These are phyloP conservation scores for Limnothrissa miodon DNA, from an alignment of 2,113 vertebrate species.

Conservation along the genomic window DNA sequence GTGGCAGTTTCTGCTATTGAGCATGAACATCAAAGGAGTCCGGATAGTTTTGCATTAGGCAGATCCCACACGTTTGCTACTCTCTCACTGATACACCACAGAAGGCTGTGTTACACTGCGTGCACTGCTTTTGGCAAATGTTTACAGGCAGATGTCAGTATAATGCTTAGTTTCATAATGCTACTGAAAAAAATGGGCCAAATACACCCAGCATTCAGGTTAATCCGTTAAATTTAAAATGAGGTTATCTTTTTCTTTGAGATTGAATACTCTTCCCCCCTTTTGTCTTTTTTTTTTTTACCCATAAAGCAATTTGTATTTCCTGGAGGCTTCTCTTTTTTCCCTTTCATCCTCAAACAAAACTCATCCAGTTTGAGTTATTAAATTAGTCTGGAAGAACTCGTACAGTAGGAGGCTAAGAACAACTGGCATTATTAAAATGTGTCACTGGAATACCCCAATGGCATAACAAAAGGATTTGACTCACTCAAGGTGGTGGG, in stretches of 20 bases:
- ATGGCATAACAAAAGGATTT: neutral
- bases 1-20: neutral
- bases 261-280: neutral
- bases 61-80: neutral
- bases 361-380: neutral
- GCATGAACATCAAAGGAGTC: neutral
- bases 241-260: neutral
- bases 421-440: conserved; percentile 4
- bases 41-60: neutral
- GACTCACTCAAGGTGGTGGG: neutral
- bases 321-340: neutral
- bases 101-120: neutral
- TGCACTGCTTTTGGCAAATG: neutral
- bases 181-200: neutral
- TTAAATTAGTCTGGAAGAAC: neutral
- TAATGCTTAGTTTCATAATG: neutral
- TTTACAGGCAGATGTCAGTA: neutral
- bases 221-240: neutral
- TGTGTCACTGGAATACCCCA: neutral
- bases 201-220: neutral
- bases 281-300: neutral
- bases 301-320: neutral
- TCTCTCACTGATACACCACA: neutral
- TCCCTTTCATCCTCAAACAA: neutral
- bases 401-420: neutral